phyloP scores from a whole-genome alignment of 2,888 invertebrate genomes.

The Dicyrtomina minuta region DNA sequence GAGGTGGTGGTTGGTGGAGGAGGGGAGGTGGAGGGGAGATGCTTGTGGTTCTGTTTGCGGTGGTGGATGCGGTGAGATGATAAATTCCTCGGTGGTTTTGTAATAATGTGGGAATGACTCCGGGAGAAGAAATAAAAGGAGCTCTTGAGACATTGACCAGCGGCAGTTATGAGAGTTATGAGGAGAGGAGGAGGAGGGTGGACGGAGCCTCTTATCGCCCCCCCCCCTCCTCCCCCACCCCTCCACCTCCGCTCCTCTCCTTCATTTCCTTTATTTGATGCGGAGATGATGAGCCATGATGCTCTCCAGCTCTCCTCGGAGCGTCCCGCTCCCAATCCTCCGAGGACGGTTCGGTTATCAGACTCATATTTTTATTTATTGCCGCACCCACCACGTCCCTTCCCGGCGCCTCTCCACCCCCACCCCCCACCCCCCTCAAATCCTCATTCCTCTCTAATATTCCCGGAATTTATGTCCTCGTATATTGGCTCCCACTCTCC shows the following conservation, averaged over 20 bases:
- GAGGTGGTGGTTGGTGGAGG: not conserved
- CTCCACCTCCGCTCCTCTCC: not conserved
- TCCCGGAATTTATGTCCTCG: conserved; percentile 62
- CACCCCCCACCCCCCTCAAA: conserved; percentile 34
- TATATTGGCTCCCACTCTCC: conserved; percentile 57
- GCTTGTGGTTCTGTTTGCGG: conserved; percentile 4
- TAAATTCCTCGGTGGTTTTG: no score
- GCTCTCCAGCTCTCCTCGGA: no score
- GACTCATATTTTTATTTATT: conserved; percentile 52
- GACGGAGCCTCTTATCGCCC: not conserved
- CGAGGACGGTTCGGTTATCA: conserved; percentile 42
- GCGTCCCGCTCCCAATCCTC: conserved; percentile 10
- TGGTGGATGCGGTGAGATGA: no score
- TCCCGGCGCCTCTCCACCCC: conserved; percentile 30
- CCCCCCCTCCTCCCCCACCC: no score
- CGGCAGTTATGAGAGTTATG: no score
- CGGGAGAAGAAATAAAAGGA: no score
- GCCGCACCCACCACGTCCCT: conserved; percentile 50
- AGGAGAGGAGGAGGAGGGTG: not conserved
- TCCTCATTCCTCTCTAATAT: conserved; percentile 56
- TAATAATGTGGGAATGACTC: not conserved
- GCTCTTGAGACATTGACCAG: no score
- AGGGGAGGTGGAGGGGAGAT: not conserved
- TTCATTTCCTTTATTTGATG: not conserved
- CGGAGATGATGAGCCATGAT: no score